Evolutionary conservation across 1,140 invertebrate species (phyloP), one percentile per base, ranked within the genome.

Genomic region (Listronotus oregonensis): DNA sequence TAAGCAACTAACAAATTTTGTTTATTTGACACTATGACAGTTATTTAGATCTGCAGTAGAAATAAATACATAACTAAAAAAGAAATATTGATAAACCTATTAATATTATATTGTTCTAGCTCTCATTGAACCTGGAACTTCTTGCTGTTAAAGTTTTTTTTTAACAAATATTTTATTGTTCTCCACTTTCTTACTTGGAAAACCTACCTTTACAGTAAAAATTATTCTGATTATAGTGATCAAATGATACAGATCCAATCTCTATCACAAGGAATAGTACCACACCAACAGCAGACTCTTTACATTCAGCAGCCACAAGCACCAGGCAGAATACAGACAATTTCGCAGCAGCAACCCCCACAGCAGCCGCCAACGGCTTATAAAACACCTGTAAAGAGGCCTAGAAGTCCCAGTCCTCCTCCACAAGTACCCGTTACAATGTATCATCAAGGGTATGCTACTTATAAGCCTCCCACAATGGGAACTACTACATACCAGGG

Each of bases 381-480:
- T 64, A 73, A 87, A 79, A 79, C 81, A 31, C 71, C 82, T n/a
- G 69, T 85, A 14, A 90, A 90, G 76, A 78, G 89, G 72, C 78
- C 82, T 6, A 80, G 87, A 62, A 89, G 86, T 77, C 89, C 88
- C 15, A 89, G 87, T 40, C 87, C 88, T 18, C 86, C 87, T 37
- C 83, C 84, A 21, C 74, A 78, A 52, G 77, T 76, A 17, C 71
- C 77, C 7, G 71, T 75, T 5, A 72, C 80, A n/a, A 78, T 81
- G 17, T 85, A 86, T 73, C 84, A 83, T 74, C 75, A 81, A 40
- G 78, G 72, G 37, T 85, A 85, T 55, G 60, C 42, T 12, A 64
- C 55, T 15, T 86, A 85, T 51, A 86, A 85, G 76, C 80, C 82
- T 27, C 71, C 81, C 21, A 75, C 79, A 27, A 77, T 80, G 66